Evolutionary conservation across 2,888 invertebrate species (phyloP).

Genomic region (Caenorhabditis becei): DNA sequence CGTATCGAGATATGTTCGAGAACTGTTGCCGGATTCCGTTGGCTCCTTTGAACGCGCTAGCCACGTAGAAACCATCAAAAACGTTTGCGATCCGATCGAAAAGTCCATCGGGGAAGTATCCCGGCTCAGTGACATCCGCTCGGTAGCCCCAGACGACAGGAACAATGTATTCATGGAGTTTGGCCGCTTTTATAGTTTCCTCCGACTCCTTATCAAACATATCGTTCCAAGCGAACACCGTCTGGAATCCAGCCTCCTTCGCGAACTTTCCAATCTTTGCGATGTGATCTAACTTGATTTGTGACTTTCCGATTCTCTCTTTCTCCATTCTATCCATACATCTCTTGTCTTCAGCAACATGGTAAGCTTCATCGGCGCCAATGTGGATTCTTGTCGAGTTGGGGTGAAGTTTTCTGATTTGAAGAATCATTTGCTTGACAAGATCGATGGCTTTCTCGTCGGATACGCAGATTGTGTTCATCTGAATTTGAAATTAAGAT

Average conservation of each 20-base stretch:
- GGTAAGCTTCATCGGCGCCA: conserved; percentile 90
- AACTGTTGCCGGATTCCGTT: conserved; percentile 88
- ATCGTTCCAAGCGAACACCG: conserved; percentile 79
- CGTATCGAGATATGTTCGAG: conserved; percentile 86
- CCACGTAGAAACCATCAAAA: conserved; percentile 88
- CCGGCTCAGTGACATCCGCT: conserved; percentile 71
- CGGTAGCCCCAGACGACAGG: conserved; percentile 78
- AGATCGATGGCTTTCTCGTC: conserved; percentile 84
- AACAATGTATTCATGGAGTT: conserved; percentile 41
- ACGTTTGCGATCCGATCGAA: conserved; percentile 81
- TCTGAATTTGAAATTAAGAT: conserved; percentile 39
- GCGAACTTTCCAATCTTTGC: conserved; percentile 68
- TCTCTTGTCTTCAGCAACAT: conserved; percentile 83
- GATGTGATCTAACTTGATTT: conserved; percentile 86
- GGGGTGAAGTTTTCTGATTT: conserved; percentile 83
- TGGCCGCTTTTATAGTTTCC: conserved; percentile 59
- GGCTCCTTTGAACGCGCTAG: conserved; percentile 92
- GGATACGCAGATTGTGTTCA: conserved; percentile 83
- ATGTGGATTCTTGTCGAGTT: conserved; percentile 85
- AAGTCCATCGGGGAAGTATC: conserved; percentile 78
- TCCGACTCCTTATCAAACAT: conserved; percentile 75
- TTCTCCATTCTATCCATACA: conserved; percentile 39
- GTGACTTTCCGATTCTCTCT: conserved; percentile 28
- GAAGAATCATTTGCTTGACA: conserved; percentile 87
- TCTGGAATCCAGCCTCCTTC: conserved; percentile 64